phyloP scores from a whole-genome alignment of 1,140 invertebrate genomes.

The Neelides sp. region DNA sequence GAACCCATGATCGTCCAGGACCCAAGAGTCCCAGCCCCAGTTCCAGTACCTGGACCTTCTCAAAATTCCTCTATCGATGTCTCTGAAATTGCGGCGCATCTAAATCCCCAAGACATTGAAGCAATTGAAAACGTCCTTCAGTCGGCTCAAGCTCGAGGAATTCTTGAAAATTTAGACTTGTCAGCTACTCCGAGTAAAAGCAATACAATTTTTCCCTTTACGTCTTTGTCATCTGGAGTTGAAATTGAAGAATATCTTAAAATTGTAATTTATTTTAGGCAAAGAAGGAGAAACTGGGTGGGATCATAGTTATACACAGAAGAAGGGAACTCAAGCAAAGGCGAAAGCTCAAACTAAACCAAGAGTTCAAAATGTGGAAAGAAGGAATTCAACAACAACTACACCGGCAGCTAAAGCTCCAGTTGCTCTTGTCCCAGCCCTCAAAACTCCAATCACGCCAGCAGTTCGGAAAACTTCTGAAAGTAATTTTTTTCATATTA shows the following conservation, averaged over 20 bases:
- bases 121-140: constrained; percentile 23
- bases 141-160: constrained; percentile 14
- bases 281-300: constrained; percentile 1
- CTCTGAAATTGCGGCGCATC: constrained; percentile 7
- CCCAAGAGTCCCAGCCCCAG: neutral
- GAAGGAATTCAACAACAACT: too few relatives aligned
- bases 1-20: constrained; percentile 3
- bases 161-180: constrained; percentile 5
- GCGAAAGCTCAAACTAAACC: too few relatives aligned
- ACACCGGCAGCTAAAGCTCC: too few relatives aligned
- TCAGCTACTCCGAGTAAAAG: too few relatives aligned
- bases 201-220: neutral
- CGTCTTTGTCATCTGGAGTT: neutral
- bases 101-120: constrained; percentile 19
- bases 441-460: too few relatives aligned
- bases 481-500: too few relatives aligned
- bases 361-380: too few relatives aligned
- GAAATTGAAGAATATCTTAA: neutral
- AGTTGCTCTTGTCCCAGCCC: too few relatives aligned
- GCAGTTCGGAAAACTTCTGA: too few relatives aligned
- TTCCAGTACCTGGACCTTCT: neutral
- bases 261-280: neutral
- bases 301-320: constrained; percentile 19
- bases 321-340: neutral
- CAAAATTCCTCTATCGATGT: constrained; percentile 6